Percentiles rank a stretch among this genome's conserved stretches.
Conservation (phyloP, 2,113 vertebrate species). For the Myanophis thanlyinensis region DNA sequence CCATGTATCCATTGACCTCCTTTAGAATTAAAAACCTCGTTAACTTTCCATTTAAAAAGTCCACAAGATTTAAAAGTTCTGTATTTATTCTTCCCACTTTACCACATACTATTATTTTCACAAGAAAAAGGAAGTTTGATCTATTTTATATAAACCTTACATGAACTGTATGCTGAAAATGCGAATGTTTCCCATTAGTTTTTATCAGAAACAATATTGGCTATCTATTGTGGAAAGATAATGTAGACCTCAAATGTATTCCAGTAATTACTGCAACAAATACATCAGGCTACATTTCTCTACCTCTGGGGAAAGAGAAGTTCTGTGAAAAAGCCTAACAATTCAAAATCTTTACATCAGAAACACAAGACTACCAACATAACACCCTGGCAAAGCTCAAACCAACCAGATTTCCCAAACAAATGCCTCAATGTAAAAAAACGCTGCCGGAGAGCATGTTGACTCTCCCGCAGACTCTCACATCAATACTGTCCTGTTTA, state of each 20-base stretch:
- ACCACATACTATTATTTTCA: neutral
- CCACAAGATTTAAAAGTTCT: neutral
- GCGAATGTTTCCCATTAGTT: neutral
- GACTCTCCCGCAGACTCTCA: constrained; percentile 6
- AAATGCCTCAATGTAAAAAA: constrained; percentile 60
- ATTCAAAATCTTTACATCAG: neutral
- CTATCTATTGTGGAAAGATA: neutral
- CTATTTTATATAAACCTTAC: neutral
- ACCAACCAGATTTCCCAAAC: constrained; percentile 64
- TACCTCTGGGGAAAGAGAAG: neutral
- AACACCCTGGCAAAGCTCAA: constrained; percentile 53
- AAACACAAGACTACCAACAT: neutral
- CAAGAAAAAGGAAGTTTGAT: neutral
- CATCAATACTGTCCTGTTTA: neutral
- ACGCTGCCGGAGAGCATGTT: constrained; percentile 56
- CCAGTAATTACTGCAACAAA: neutral
- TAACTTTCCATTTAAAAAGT: neutral
- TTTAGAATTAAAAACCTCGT: neutral
- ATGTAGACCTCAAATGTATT: neutral
- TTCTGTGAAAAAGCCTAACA: neutral
- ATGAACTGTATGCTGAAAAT: neutral
- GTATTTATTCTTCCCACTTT: neutral
- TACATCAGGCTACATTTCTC: neutral
- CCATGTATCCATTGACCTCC: neutral
- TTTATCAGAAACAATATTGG: neutral